These are phyloP conservation scores for Aphaenogaster floridana DNA, from an alignment of 1,140 invertebrate species.

Conservation along the genomic window DNA sequence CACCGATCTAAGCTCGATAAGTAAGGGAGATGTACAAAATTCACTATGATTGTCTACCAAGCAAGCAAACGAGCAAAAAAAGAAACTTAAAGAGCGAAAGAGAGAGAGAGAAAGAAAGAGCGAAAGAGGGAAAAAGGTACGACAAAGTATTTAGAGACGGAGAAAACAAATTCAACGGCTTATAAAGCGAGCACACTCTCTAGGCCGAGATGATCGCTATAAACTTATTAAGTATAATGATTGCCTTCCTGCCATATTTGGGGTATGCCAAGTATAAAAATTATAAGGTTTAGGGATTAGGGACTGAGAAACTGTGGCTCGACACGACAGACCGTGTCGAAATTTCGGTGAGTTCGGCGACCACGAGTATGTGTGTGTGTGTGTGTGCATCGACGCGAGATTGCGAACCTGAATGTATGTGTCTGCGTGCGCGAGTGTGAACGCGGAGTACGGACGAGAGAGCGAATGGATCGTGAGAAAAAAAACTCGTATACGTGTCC, in stretches of 20 bases:
- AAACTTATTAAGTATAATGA: constrained; percentile 86
- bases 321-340: constrained; percentile 75
- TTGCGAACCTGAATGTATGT: constrained; percentile 27
- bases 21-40: constrained; percentile 73
- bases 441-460: constrained; percentile 20
- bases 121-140: constrained; percentile 57
- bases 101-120: constrained; percentile 24
- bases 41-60: constrained; percentile 71
- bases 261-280: constrained; percentile 88
- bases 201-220: constrained; percentile 78
- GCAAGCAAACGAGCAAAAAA: constrained; percentile 55
- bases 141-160: constrained; percentile 65
- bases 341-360: constrained; percentile 77
- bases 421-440: constrained; percentile 45
- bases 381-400: constrained; percentile 46
- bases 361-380: constrained; percentile 52
- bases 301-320: constrained; percentile 76
- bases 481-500: constrained; percentile 71
- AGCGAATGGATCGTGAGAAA: constrained; percentile 62
- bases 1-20: constrained; percentile 58
- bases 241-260: constrained; percentile 88
- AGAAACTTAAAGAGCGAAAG: constrained; percentile 53
- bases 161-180: constrained; percentile 75
- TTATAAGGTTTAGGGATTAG: constrained; percentile 86
- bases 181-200: constrained; percentile 69